Base-by-base conservation (phyloP, 2,113 vertebrate genomes). In the Dicrurus megarhynchus region DNA sequence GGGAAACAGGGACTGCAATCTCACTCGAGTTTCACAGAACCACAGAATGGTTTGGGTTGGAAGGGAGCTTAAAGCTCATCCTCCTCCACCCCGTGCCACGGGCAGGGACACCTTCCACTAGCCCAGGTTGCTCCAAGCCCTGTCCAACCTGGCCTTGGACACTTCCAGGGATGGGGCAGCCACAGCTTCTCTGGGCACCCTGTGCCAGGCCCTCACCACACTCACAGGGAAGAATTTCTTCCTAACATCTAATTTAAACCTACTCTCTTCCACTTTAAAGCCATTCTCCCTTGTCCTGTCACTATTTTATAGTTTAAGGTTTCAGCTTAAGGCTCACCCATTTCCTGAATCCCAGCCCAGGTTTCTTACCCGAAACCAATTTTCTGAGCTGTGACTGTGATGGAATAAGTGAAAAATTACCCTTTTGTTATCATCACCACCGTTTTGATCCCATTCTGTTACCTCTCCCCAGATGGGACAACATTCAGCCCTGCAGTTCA, bases 121-220 rank as follows among this genome's bases (percentile, higher is more conserved):
- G 1, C 21, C 87, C 79, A 77, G 71, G 35, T 0, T 42, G 47
- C 32, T 84, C 64, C 32, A 9, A 69, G 12, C 30, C 10, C 41
- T 0, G 0, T 14, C 70, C 70, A 76, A 0, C 26, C 41, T 47
- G 55, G 15, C 55, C 79, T 61, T 33, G 87, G 3, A 3, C 55
- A 49, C 22, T 63, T 0, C 32, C 56, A 84, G 56, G 35, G 16
- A 42, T 84, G 26, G 16, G 7, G 15, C 35, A 69, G 10, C n/a
- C 65, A 47, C 56, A 79, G 74, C n/a, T 70, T 1, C 41, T 17
- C 30, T 56, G 83, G 16, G 6, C 6, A 75, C 0, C 18, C 49
- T 55, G 13, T 63, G 41, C 56, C 47, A 55, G 74, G 10, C 47
- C 7, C 28, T 63, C 8, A 0, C 1, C 49, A 7, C 20, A 16